Evolutionary conservation across 2,888 invertebrate genomes (phyloP), one percentile per base, ranked within the genome.

Genomic region (Scrobipalpa costella): DNA sequence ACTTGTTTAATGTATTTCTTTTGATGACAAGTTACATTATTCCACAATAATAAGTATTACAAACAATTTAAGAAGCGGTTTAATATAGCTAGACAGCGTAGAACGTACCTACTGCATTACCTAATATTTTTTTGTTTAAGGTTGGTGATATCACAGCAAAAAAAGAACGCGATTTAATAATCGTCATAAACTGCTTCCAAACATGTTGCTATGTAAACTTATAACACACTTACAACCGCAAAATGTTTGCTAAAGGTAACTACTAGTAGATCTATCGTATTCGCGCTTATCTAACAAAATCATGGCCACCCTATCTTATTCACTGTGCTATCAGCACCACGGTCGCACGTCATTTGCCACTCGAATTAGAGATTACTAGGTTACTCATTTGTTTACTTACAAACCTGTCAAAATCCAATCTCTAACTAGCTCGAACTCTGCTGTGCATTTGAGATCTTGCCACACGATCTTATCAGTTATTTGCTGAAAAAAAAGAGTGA

Each of bases 271-370:
- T 57, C n/a, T 62, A 36, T 55, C 57, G 19, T 60, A 63, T 64
- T 59, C 27, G 11, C 6, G 38, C 27, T 55, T 57, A 57, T 61
- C 61, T 15, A 0, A 44, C 7, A 47, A 36, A 57, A 64, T 64
- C 64, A 62, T 64, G 61, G 62, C 33, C 64, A 50, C 57, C 57
- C 21, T 57, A 61, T 63, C 63, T 44, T 6, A n/a, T 21, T 15
- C 58, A 13, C 11, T 33, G 57, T 64, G 61, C 36, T 63, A 63
- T 62, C 63, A 50, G 21, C 55, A n/a, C 2, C 6, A 15, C 34
- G n/a, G n/a, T 17, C 47, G 52, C 40, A 17, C 55, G 62, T 62
- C 57, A 63, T 33, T 58, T 7, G 7, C 40, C 13, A 58, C 63
- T 58, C 49, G 36, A 57, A 50, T 63, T 58, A 57, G 57, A 63